A percentile compares a stretch with the other conserved stretches of the same genome.
These are phyloP conservation scores for Cirrhinus molitorella DNA, from an alignment of 2,797 vertebrate species.

Conservation along the genomic window DNA sequence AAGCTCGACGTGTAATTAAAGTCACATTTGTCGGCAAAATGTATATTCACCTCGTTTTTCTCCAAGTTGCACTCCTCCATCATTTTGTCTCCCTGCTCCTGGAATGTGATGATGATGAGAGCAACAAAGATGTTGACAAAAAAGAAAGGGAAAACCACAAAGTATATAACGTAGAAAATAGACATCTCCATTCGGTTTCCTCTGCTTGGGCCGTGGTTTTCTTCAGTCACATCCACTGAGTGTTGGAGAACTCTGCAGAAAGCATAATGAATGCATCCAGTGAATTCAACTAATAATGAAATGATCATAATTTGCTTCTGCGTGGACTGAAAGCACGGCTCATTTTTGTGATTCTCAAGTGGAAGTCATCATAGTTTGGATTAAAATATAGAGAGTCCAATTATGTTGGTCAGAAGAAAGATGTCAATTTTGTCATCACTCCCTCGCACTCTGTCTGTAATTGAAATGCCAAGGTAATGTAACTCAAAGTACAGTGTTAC, in stretches of 20 bases:
- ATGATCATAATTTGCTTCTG: background rate
- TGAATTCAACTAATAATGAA: background rate
- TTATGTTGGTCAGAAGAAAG: background rate
- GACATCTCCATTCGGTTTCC: slow-evolving; percentile 99
- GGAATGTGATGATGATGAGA: slow-evolving; percentile 99
- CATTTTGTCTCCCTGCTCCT: slow-evolving; percentile 99
- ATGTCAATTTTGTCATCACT: background rate
- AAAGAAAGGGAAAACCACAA: slow-evolving; percentile 99
- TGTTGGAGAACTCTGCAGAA: slow-evolving; percentile 91
- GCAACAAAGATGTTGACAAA: slow-evolving; percentile 99
- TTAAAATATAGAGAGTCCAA: background rate
- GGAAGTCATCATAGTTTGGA: background rate
- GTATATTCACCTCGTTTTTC: slow-evolving; percentile 93
- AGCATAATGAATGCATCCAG: background rate
- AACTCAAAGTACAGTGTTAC: background rate
- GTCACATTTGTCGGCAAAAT: background rate
- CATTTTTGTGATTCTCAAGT: background rate
- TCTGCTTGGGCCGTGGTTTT: slow-evolving; percentile 93
- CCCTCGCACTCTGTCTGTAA: background rate
- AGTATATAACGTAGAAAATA: slow-evolving; percentile 98
- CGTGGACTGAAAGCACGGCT: background rate
- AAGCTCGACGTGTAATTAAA: background rate
- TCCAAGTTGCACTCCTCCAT: slow-evolving; percentile 98
- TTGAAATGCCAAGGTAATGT: background rate
- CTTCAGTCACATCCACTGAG: slow-evolving; percentile 95